Evolutionary conservation across 1,140 invertebrate species (phyloP).

Genomic region (Hycleus phaleratus): DNA sequence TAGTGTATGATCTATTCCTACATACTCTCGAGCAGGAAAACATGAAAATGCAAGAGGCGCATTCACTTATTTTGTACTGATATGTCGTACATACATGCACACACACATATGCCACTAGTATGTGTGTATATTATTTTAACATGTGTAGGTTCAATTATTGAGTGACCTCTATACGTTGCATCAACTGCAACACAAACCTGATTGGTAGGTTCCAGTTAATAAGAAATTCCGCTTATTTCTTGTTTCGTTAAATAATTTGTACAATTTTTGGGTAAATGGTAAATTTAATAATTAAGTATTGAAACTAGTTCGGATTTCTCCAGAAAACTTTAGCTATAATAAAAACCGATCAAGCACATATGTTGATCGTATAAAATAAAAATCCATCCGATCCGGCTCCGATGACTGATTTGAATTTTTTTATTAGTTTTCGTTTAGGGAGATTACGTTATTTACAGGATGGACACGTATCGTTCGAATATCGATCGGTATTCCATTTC

Average conservation of each 20-base stretch:
- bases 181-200: neutral
- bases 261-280: too few species aligned
- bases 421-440: neutral
- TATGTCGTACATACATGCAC: conserved; percentile 13
- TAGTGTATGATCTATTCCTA: conserved; percentile 36
- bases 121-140: neutral
- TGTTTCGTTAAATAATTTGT: too few species aligned
- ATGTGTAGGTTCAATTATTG: neutral
- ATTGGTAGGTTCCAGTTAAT: too few species aligned
- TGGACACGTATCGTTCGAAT: too few species aligned
- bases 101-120: neutral
- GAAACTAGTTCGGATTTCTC: neutral
- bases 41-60: conserved; percentile 20
- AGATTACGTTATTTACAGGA: too few species aligned
- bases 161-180: neutral
- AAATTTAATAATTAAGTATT: too few species aligned
- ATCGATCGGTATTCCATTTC: too few species aligned
- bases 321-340: neutral
- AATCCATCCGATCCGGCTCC: neutral
- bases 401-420: neutral
- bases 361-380: conserved; percentile 2
- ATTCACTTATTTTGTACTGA: conserved; percentile 8
- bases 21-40: conserved; percentile 35
- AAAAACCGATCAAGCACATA: conserved; percentile 4
- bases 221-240: too few species aligned